Conservation (phyloP, 2,888 invertebrate species). For the Drosophila histrio region DNA sequence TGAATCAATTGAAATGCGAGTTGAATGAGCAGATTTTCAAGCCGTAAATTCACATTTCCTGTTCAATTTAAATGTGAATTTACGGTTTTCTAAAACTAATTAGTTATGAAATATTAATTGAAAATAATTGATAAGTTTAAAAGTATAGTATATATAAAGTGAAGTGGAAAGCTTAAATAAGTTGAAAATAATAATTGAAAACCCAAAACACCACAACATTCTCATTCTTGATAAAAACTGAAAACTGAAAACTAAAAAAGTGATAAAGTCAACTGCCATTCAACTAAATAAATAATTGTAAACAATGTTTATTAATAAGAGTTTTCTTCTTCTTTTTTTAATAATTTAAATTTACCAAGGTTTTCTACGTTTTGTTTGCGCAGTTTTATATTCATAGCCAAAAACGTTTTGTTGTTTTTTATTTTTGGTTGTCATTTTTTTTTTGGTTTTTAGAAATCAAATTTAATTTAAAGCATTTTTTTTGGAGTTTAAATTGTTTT, state of each 20-base stretch:
- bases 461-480: slow-evolving; percentile 62
- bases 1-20: slow-evolving; percentile 23
- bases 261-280: slow-evolving; percentile 35
- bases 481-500: slow-evolving; percentile 58
- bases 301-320: slow-evolving; percentile 35
- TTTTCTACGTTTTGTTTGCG: slow-evolving; percentile 79
- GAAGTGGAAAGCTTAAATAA: slow-evolving; percentile 3
- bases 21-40: slow-evolving; percentile 33
- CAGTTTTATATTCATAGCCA: slow-evolving; percentile 44
- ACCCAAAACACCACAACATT: slow-evolving; percentile 35
- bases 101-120: neutral
- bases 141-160: neutral
- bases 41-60: neutral
- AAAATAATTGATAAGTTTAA: neutral
- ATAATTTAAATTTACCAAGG: slow-evolving; percentile 79
- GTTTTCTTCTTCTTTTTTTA: slow-evolving; percentile 31
- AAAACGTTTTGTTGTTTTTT: slow-evolving; percentile 57
- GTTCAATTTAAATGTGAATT: neutral
- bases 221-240: slow-evolving; percentile 38
- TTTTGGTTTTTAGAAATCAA: slow-evolving; percentile 56
- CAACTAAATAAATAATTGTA: slow-evolving; percentile 52
- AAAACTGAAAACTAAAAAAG: slow-evolving; percentile 12
- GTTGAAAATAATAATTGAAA: neutral
- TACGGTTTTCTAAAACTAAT: neutral
- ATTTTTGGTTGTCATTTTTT: slow-evolving; percentile 45